phyloP scores from a whole-genome alignment of 2,888 invertebrate species.

The Portevinia maculata region DNA sequence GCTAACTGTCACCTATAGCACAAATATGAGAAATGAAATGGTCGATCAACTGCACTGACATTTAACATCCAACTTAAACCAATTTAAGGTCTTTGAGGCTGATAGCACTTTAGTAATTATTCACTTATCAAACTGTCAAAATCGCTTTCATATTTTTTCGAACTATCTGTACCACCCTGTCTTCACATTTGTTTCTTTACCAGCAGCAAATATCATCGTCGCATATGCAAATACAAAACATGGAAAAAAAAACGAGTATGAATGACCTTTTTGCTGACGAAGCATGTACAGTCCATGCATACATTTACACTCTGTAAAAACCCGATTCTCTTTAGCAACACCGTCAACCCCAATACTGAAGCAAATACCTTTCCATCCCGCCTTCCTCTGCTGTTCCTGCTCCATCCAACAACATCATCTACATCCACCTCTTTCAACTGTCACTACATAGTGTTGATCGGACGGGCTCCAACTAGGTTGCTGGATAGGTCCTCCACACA shows the following conservation, averaged over 20 bases:
- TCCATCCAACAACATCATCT: constrained; percentile 39
- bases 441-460: constrained; percentile 55
- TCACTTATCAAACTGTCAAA: not conserved
- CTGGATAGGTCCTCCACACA: constrained; percentile 42
- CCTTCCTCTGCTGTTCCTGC: constrained; percentile 16
- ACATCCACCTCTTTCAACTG: constrained; percentile 54
- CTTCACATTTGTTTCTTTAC: constrained; percentile 45
- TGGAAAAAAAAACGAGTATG: constrained; percentile 64
- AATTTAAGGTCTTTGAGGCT: no score
- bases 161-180: constrained; percentile 52
- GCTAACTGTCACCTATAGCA: no score
- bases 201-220: constrained; percentile 59
- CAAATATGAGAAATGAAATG: no score
- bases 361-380: constrained; percentile 11
- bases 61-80: no score
- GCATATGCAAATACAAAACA: constrained; percentile 67
- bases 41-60: no score
- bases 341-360: constrained; percentile 51
- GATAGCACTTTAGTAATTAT: no score
- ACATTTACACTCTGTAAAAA: constrained; percentile 55
- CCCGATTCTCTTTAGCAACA: constrained; percentile 67
- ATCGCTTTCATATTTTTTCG: constrained; percentile 8
- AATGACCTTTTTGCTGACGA: constrained; percentile 73
- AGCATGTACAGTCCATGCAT: no score
- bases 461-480: constrained; percentile 60